Conservation (phyloP, 2,888 invertebrate species). For the Rhingia rostrata region DNA sequence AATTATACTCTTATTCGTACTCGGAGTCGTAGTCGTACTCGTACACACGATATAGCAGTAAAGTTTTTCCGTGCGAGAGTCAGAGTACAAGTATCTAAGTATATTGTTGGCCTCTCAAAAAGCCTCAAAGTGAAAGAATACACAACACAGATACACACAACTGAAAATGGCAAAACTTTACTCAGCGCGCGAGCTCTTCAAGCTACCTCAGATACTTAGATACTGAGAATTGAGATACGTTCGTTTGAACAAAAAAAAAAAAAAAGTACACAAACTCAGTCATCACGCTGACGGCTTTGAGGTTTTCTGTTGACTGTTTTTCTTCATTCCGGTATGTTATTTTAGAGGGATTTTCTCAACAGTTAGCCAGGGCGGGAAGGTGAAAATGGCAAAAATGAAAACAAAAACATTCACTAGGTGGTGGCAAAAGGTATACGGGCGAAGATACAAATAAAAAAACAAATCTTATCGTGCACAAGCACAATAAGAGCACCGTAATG, state of each 20-base stretch:
- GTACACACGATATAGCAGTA: conserved; percentile 16
- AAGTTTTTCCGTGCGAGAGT: conserved; percentile 60
- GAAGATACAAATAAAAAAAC: conserved; percentile 30
- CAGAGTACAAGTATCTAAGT: conserved; percentile 16
- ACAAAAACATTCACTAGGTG: conserved; percentile 13
- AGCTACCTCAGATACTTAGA: conserved; percentile 63
- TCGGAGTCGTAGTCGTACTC: no score
- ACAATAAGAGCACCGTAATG: conserved; percentile 62
- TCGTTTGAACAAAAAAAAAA: neutral
- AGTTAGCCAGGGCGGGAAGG: conserved; percentile 38
- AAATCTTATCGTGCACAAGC: conserved; percentile 58
- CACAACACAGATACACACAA: conserved; percentile 43
- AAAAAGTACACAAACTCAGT: conserved; percentile 36
- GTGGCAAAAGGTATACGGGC: neutral
- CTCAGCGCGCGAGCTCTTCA: conserved; percentile 58
- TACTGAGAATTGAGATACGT: conserved; percentile 36
- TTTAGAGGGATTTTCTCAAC: conserved; percentile 69
- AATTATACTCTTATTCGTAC: neutral
- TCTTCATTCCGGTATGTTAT: conserved; percentile 47
- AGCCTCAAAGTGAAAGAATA: conserved; percentile 71
- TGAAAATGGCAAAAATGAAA: conserved; percentile 23
- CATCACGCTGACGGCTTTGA: conserved; percentile 44
- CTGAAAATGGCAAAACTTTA: conserved; percentile 64
- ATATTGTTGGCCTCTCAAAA: conserved; percentile 58
- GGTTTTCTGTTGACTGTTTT: conserved; percentile 45